Conservation (phyloP, 2,888 invertebrate genomes). For the Callimorpha dominula region DNA sequence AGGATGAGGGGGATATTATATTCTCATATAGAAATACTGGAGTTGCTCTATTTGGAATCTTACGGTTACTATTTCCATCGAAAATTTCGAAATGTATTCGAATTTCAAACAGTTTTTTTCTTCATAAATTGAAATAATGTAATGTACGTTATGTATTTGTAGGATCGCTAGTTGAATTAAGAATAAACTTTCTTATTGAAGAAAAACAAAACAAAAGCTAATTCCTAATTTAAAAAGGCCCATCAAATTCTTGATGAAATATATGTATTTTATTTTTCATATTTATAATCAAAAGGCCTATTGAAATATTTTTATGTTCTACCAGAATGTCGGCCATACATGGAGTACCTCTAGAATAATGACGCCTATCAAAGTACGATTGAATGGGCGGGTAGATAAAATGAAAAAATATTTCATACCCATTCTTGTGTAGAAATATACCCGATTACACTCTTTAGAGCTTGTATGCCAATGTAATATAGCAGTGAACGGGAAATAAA, state of each 20-base stretch:
- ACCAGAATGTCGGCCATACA: background rate
- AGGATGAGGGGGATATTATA: constrained; percentile 35
- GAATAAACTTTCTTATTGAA: too few relatives aligned
- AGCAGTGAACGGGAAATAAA: constrained; percentile 11
- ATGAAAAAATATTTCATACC: constrained; percentile 35
- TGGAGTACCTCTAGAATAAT: constrained; percentile 16
- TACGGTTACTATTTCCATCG: constrained; percentile 32
- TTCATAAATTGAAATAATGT: too few relatives aligned
- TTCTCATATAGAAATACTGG: constrained; percentile 33
- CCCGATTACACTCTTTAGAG: constrained; percentile 45
- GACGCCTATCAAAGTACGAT: constrained; percentile 19
- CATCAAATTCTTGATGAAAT: too few relatives aligned
- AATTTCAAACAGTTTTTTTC: background rate
- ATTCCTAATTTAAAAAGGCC: too few relatives aligned
- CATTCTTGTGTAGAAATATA: constrained; percentile 35
- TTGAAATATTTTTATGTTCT: background rate
- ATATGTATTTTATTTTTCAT: background rate
- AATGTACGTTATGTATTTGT: too few relatives aligned
- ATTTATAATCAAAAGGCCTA: background rate
- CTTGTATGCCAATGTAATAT: constrained; percentile 9
- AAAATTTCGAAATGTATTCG: constrained; percentile 1
- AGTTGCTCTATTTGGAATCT: constrained; percentile 57
- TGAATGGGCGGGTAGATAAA: constrained; percentile 21
- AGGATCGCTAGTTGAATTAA: too few relatives aligned
- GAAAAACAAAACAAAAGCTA: too few relatives aligned